These are phyloP conservation scores for Pachypanchax playfairii DNA, from an alignment of 2,113 vertebrate genomes.

Conservation along the genomic window DNA sequence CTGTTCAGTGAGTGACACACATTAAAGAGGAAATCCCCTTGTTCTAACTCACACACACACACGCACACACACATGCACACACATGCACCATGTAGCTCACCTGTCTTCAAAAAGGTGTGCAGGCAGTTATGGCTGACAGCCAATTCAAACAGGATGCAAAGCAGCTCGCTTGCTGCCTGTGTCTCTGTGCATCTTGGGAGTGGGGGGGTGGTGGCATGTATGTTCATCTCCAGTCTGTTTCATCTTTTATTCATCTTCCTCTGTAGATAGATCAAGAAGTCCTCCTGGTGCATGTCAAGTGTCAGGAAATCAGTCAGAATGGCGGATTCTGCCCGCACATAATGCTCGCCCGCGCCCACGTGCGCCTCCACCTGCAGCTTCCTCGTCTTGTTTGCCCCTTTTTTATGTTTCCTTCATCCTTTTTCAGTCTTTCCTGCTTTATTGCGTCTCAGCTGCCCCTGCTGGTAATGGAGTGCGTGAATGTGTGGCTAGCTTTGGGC, in stretches of 20 bases:
- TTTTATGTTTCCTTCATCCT: slow-evolving; percentile 24
- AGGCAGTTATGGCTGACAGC: slow-evolving; percentile 70
- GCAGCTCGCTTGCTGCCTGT: slow-evolving; percentile 46
- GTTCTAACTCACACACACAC: background rate
- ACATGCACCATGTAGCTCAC: slow-evolving; percentile 62
- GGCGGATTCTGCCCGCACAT: slow-evolving; percentile 55
- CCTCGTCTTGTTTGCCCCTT: slow-evolving; percentile 26
- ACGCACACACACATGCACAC: background rate
- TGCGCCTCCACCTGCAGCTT: slow-evolving; percentile 48
- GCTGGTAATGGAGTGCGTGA: slow-evolving; percentile 49
- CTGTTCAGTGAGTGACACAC: slow-evolving; percentile 44
- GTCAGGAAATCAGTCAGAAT: slow-evolving; percentile 74
- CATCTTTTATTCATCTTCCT: slow-evolving; percentile 78
- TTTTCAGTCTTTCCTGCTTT: slow-evolving; percentile 23
- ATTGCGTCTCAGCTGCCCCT: slow-evolving; percentile 34
- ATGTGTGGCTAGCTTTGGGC: slow-evolving; percentile 50
- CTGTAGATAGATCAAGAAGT: slow-evolving; percentile 76
- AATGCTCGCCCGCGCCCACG: slow-evolving; percentile 33
- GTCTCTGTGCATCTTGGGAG: slow-evolving; percentile 36
- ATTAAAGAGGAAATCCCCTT: slow-evolving; percentile 59
- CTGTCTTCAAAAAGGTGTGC: slow-evolving; percentile 73
- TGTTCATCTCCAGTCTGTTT: slow-evolving; percentile 74
- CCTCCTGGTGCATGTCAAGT: slow-evolving; percentile 74
- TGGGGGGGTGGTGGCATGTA: slow-evolving; percentile 66
- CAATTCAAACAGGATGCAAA: slow-evolving; percentile 80